Percentiles rank a stretch among this genome's conserved stretches.
These are phyloP conservation scores for Octomys mimax DNA, from an alignment of 2,797 vertebrate genomes.

Conservation along the genomic window DNA sequence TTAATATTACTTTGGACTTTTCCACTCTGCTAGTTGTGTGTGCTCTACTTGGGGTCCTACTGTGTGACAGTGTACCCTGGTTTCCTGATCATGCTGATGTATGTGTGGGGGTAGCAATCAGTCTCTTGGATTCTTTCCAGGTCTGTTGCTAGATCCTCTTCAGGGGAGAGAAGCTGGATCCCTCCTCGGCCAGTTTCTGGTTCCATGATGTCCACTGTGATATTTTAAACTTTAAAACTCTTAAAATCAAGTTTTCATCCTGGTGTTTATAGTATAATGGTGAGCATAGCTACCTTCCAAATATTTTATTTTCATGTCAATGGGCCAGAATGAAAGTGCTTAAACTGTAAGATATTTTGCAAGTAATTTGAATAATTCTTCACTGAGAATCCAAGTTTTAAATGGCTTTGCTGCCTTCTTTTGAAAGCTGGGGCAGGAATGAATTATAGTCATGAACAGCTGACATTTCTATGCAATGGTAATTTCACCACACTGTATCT, in stretches of 20 bases:
- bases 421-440: conserved; percentile 49
- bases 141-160: not conserved
- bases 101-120: too few relatives aligned
- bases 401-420: conserved; percentile 38
- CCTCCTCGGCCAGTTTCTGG: too few relatives aligned
- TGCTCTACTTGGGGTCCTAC: not conserved
- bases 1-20: not conserved
- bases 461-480: conserved; percentile 10
- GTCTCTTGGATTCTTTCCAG: not conserved
- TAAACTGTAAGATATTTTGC: conserved; percentile 49
- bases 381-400: conserved; percentile 61
- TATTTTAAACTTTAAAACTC: conserved; percentile 16
- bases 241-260: conserved; percentile 36
- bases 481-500: not conserved
- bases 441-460: conserved; percentile 6
- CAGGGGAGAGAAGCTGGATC: not conserved
- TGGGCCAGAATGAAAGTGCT: conserved; percentile 54
- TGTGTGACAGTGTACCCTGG: not conserved
- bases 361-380: conserved; percentile 67
- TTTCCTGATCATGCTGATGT: not conserved
- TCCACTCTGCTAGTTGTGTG: not conserved
- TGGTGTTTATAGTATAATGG: not conserved
- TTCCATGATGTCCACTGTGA: not conserved
- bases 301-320: conserved; percentile 29
- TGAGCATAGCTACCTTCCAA: not conserved